Percentiles rank a stretch among this genome's conserved stretches.
Conservation (phyloP, 2,888 invertebrate genomes). For the Protodeltote pygarga region DNA sequence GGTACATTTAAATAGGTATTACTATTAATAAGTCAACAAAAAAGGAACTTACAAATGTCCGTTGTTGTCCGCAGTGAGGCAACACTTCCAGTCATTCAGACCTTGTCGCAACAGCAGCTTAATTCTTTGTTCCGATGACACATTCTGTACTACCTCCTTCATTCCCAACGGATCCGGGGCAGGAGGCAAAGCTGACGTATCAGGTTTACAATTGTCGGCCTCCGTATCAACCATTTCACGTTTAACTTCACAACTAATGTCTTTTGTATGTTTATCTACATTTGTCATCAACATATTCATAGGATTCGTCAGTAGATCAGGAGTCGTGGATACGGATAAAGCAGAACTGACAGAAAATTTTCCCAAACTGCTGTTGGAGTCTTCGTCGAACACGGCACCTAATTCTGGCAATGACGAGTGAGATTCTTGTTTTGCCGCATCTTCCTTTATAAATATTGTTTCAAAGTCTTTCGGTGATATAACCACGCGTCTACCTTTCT, state of each 20-base stretch:
- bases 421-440: background rate
- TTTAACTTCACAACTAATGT: slow-evolving; percentile 32
- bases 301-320: slow-evolving; percentile 49
- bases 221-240: slow-evolving; percentile 34
- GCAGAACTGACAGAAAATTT: slow-evolving; percentile 59
- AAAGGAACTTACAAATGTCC: slow-evolving; percentile 70
- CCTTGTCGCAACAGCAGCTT: slow-evolving; percentile 66
- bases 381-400: slow-evolving; percentile 54
- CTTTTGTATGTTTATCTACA: slow-evolving; percentile 34
- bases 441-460: slow-evolving; percentile 6
- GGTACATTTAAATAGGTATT: background rate
- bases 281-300: slow-evolving; percentile 30
- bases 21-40: slow-evolving; percentile 1
- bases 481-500: slow-evolving; percentile 50
- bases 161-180: background rate
- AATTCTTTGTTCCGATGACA: slow-evolving; percentile 25
- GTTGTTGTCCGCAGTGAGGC: slow-evolving; percentile 62
- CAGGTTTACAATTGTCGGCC: slow-evolving; percentile 61
- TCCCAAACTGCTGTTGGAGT: slow-evolving; percentile 60
- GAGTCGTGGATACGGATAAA: slow-evolving; percentile 41
- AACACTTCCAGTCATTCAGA: slow-evolving; percentile 63
- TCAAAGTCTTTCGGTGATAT: slow-evolving; percentile 53
- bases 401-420: slow-evolving; percentile 30
- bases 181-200: slow-evolving; percentile 59
- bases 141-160: slow-evolving; percentile 8